phyloP scores from a whole-genome alignment of 2,888 invertebrate genomes.

The Neria commutata region DNA sequence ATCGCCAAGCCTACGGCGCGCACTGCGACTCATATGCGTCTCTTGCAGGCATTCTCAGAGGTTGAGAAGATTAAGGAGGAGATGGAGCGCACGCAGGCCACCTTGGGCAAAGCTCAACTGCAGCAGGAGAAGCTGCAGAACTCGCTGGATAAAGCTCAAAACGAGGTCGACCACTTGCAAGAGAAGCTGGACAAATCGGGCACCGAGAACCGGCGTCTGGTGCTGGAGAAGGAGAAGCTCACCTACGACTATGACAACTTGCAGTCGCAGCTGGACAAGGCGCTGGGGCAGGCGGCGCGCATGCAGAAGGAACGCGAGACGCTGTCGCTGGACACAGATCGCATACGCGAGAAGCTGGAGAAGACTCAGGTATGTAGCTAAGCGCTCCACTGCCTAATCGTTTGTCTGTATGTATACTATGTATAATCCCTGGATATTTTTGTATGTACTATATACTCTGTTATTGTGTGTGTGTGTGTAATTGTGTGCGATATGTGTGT shows the following conservation, averaged over 20 bases:
- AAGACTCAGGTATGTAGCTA: constrained; percentile 78
- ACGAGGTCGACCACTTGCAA: constrained; percentile 87
- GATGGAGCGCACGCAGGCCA: constrained; percentile 85
- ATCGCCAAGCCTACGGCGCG: background rate
- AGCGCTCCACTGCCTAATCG: too few relatives aligned
- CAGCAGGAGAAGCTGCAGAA: constrained; percentile 92
- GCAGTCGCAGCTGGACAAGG: constrained; percentile 90
- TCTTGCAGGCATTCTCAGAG: constrained; percentile 71
- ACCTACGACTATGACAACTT: constrained; percentile 89
- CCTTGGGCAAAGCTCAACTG: constrained; percentile 87
- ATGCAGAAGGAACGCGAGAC: constrained; percentile 90
- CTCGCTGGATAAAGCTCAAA: constrained; percentile 85
- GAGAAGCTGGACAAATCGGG: constrained; percentile 85
- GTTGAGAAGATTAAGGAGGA: constrained; percentile 87
- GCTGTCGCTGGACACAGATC: constrained; percentile 81
- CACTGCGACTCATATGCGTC: background rate
- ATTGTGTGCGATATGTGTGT: constrained; percentile 19
- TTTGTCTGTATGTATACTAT: too few relatives aligned
- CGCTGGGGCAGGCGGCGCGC: constrained; percentile 82
- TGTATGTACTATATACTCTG: too few relatives aligned
- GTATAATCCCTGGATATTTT: too few relatives aligned
- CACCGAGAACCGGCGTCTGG: constrained; percentile 75
- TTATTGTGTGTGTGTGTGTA: background rate
- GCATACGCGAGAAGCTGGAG: constrained; percentile 86
- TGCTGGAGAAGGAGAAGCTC: constrained; percentile 87